Conservation (phyloP, 2,888 invertebrate species). For the Macrosiphum euphorbiae region DNA sequence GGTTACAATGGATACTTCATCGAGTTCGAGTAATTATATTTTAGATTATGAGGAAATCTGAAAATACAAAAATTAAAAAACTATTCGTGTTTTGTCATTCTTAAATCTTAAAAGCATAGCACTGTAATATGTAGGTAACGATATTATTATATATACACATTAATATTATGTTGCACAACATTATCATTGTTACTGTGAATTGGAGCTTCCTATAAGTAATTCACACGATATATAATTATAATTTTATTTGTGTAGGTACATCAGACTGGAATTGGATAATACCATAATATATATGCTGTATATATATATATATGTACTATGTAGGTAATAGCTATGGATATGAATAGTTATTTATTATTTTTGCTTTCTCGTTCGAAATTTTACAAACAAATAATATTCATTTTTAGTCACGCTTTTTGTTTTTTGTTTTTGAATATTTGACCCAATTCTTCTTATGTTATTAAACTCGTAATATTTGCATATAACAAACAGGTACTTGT, state of each 20-base stretch:
- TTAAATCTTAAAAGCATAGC: neutral
- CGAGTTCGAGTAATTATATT: neutral
- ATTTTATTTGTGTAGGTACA: neutral
- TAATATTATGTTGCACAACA: neutral
- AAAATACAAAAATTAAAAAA: neutral
- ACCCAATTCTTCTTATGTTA: slow-evolving; percentile 11
- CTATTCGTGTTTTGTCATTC: neutral
- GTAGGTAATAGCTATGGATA: neutral
- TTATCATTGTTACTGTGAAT: slow-evolving; percentile 51
- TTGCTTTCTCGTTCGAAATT: slow-evolving; percentile 21
- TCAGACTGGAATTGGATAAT: neutral
- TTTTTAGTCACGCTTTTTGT: neutral
- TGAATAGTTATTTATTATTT: slow-evolving; percentile 1
- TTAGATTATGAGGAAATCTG: neutral
- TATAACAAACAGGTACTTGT: neutral
- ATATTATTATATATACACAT: neutral
- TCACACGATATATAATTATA: neutral
- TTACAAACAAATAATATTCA: neutral
- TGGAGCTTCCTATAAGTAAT: slow-evolving; percentile 36
- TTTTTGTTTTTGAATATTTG: slow-evolving; percentile 22
- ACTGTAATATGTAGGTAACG: neutral
- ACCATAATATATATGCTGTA: neutral
- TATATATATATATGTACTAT: neutral
- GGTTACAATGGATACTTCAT: neutral
- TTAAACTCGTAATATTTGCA: neutral